Conservation (phyloP, 2,113 vertebrate species). For the Hippocampus abdominalis region DNA sequence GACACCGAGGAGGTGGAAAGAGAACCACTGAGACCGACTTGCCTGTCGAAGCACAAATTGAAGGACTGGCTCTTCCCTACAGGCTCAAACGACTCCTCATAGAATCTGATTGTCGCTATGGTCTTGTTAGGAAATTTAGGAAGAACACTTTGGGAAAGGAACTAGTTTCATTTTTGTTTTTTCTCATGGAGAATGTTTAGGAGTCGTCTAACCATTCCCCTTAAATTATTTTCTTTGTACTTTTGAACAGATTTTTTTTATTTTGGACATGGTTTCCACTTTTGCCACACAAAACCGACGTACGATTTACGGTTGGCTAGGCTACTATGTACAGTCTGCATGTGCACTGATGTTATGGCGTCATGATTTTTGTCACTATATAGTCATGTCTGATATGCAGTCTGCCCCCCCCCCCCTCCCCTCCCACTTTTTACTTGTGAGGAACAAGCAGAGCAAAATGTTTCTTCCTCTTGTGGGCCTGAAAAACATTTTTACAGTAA, state of each 20-base stretch:
- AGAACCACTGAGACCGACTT: constrained; percentile 54
- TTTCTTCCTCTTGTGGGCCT: constrained; percentile 23
- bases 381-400: constrained; percentile 43
- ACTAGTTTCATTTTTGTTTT: constrained; percentile 28
- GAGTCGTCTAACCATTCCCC: constrained; percentile 28
- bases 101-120: constrained; percentile 34
- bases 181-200: constrained; percentile 35
- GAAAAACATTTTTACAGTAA: constrained; percentile 35
- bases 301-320: constrained; percentile 42
- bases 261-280: constrained; percentile 11
- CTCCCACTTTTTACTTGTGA: constrained; percentile 27
- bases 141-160: constrained; percentile 24
- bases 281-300: constrained; percentile 31
- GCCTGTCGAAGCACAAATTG: constrained; percentile 38
- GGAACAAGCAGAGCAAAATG: constrained; percentile 24
- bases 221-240: constrained; percentile 71
- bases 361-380: constrained; percentile 42
- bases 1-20: constrained; percentile 18
- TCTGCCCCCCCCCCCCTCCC: constrained; percentile 13
- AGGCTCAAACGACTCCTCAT: constrained; percentile 36
- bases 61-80: constrained; percentile 33
- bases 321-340: constrained; percentile 53
- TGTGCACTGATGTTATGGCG: constrained; percentile 50
- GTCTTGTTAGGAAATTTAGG: constrained; percentile 37
- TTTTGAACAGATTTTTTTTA: constrained; percentile 37